Conservation (phyloP, 2,888 invertebrate genomes). For the Oxytorus armatus region DNA sequence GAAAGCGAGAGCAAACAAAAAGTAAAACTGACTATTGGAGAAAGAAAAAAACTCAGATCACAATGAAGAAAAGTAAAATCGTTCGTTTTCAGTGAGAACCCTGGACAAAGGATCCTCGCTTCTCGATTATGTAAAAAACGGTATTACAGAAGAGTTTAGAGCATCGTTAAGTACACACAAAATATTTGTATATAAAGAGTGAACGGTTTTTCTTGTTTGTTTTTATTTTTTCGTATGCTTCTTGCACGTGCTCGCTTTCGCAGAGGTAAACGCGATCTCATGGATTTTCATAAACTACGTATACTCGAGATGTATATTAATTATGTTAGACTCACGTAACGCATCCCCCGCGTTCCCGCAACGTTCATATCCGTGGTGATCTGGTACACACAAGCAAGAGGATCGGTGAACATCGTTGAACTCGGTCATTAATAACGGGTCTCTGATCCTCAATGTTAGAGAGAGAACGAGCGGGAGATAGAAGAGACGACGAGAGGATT, state of each 20-base stretch:
- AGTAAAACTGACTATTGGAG: no score
- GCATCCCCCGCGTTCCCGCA: conserved; percentile 2
- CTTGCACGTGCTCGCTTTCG: conserved; percentile 25
- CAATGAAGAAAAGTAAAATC: no score
- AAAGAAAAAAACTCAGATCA: no score
- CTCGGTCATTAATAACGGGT: conserved; percentile 51
- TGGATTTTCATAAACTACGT: not conserved
- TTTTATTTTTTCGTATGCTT: no score
- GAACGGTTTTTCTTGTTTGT: no score
- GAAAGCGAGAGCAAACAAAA: no score
- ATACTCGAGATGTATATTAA: conserved; percentile 19
- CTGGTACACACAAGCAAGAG: conserved; percentile 13
- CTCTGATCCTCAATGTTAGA: conserved; percentile 5
- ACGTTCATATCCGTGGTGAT: conserved; percentile 33
- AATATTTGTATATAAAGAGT: not conserved
- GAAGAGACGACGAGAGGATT: conserved; percentile 16
- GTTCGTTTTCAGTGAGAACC: no score
- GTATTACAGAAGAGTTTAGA: no score
- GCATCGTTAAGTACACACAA: no score
- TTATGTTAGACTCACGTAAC: conserved; percentile 29
- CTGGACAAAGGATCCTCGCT: no score
- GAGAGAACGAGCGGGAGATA: not conserved
- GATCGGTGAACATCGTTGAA: conserved; percentile 45
- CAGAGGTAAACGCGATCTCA: conserved; percentile 25
- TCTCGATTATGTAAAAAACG: no score